Percentiles rank a stretch among this genome's conserved stretches.
Conservation (phyloP, 2,888 invertebrate genomes). For the Steromphala cineraria region DNA sequence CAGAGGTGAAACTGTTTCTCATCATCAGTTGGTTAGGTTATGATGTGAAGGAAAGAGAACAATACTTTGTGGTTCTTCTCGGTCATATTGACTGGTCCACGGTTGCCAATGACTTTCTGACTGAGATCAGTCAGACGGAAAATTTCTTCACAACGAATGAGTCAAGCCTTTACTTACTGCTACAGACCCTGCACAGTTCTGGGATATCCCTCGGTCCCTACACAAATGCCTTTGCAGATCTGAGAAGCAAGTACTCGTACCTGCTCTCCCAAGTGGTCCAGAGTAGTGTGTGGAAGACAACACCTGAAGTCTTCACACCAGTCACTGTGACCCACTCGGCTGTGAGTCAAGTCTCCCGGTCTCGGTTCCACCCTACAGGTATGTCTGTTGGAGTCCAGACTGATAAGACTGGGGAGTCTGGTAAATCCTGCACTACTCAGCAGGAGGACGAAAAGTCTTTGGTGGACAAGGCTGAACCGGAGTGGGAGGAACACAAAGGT, state of each 20-base stretch:
- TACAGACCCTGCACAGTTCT: conserved; percentile 78
- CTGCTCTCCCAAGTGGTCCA: conserved; percentile 55
- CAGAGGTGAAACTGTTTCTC: conserved; percentile 63
- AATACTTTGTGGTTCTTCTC: conserved; percentile 78
- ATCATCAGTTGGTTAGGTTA: conserved; percentile 67
- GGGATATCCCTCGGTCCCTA: conserved; percentile 72
- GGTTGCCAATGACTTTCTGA: conserved; percentile 66
- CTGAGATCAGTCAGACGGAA: conserved; percentile 79
- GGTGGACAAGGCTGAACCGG: neutral
- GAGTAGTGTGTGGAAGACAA: conserved; percentile 47
- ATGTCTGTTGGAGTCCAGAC: neutral
- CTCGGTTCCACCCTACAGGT: too few species aligned
- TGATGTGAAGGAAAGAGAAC: conserved; percentile 76
- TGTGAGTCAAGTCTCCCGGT: neutral
- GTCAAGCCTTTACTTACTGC: conserved; percentile 79
- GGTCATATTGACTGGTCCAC: conserved; percentile 66
- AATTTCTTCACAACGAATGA: conserved; percentile 80
- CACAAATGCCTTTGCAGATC: conserved; percentile 47
- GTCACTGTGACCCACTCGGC: conserved; percentile 13
- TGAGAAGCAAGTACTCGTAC: conserved; percentile 58
- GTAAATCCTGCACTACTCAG: neutral
- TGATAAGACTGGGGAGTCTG: neutral
- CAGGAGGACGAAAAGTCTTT: neutral
- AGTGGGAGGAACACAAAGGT: neutral
- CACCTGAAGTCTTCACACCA: conserved; percentile 44